Evolutionary conservation across 2,888 invertebrate species (phyloP), one percentile per base, ranked within the genome.

Genomic region (Mesoligia furuncula): DNA sequence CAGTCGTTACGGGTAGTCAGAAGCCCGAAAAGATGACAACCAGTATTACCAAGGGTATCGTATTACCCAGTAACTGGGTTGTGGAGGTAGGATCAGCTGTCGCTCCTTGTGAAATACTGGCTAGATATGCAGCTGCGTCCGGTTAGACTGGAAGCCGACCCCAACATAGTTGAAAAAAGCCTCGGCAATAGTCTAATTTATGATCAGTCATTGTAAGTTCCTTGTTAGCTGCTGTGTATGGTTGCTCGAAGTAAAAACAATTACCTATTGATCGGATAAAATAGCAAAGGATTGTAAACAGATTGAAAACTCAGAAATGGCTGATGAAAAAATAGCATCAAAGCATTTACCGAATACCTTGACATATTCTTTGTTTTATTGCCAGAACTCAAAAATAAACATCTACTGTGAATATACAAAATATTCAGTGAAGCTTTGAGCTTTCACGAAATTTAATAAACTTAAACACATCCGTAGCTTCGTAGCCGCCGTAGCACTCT

Each of bases 401-500:
- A 51, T 36, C 31, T 31, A 68, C 51, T 17, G 15, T 51, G 24
- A 36, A 51, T 9, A 36, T 17, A 36, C 36, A 51, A 54, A 68
- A 68, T 68, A 68, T 36, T n/a, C 17, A 0, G 36, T 54, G 11
- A 54, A 69, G n/a, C 36, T 51, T 51, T 51, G 2, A 54, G 54
- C 36, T 36, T 36, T 54, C 36, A 54, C 36, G n/a, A 54, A 69
- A 54, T 69, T 39, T 54, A 57, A 54, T 69, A 69, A 77, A 75
- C 61, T 20, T 75, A 20, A 73, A 64, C 45, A 61, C 36, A 65
- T 57, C 66, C 70, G 79, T 75, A 81, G 74, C 72, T 48, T 71
- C 80, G 78, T 77, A 81, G 81, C 80, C 13, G 59, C 42, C 65
- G 85, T 85, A 85, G 85, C 73, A 75, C 65, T 71, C 64, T 81